Evolutionary conservation across 2,113 vertebrate genomes (phyloP), one percentile per base, ranked within the genome.

Genomic region (Solea senegalensis): DNA sequence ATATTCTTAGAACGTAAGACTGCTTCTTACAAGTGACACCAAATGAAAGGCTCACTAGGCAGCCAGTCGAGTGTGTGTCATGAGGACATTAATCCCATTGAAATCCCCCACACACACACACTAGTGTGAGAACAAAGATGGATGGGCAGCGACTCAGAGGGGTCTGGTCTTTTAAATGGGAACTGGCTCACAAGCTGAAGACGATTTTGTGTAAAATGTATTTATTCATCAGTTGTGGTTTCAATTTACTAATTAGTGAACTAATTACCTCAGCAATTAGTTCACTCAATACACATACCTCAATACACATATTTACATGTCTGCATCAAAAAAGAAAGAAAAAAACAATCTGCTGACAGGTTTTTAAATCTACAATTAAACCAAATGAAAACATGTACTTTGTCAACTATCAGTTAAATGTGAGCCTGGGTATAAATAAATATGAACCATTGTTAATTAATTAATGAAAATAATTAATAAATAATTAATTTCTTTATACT

Each of bases 51-150:
- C 81, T 82, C 80, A 58, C 75, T 61, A 80, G 88, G 88, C 82
- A 65, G 52, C 57, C 82, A 54, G 77, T 80, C 81, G 74, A 83
- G 81, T 82, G 85, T 58, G n/a, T 78, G 88, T 87, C 88, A 90
- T 91, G 88, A 87, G 88, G 83, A 67, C 74, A 71, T 78, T 90
- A 90, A 91, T 90, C 89, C 21, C 21, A 21, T 21, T 21, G 21
- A 21, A 21, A 21, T 21, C 8, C n/a, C 51, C 3, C 16, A 21
- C 16, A 53, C 51, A 26, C 51, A 26, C n/a, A n/a, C n/a, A n/a
- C n/a, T n/a, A n/a, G n/a, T n/a, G n/a, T n/a, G n/a, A 63, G 60
- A 63, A 63, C 60, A 63, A 63, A 63, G 45, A 44, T 55, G 50
- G 48, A 76, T 46, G 54, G 40, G 65, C 65, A 73, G 54, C 65